A percentile compares a stretch with the other conserved stretches of the same genome.
Conservation (phyloP, 2,113 vertebrate genomes). For the Calidris pygmaea region DNA sequence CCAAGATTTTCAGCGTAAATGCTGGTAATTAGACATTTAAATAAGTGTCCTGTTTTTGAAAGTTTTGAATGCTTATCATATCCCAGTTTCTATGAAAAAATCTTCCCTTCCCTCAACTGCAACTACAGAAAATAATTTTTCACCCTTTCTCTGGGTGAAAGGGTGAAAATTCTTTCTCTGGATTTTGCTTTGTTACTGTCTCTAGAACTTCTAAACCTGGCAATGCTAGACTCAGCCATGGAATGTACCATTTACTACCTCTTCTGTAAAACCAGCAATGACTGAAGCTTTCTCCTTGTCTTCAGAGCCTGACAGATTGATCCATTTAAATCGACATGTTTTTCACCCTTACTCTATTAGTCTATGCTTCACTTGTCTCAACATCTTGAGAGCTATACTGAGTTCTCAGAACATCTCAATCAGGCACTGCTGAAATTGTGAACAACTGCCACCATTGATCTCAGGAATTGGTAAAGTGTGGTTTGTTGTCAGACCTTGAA, state of each 20-base stretch:
- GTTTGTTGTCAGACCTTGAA: slow-evolving; percentile 14
- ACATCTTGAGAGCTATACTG: background rate
- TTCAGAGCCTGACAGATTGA: slow-evolving; percentile 23
- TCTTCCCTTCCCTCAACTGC: background rate
- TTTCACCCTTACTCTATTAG: slow-evolving; percentile 37
- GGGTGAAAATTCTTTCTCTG: background rate
- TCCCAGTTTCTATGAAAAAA: background rate
- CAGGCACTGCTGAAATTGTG: background rate
- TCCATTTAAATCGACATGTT: background rate
- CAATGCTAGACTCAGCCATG: background rate
- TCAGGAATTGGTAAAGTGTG: background rate
- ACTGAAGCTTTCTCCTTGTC: slow-evolving; percentile 6
- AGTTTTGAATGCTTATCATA: background rate
- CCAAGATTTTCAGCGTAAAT: background rate
- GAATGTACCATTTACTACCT: background rate
- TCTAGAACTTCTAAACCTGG: background rate
- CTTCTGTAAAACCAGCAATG: background rate
- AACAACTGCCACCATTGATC: background rate
- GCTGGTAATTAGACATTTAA: background rate
- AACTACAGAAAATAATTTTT: background rate
- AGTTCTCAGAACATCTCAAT: slow-evolving; percentile 8
- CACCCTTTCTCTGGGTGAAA: background rate
- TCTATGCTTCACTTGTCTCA: slow-evolving; percentile 12
- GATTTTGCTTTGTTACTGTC: background rate
- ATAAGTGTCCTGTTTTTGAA: background rate